Base-by-base conservation (phyloP, 2,888 invertebrate species). In the Leucoma salicis region DNA sequence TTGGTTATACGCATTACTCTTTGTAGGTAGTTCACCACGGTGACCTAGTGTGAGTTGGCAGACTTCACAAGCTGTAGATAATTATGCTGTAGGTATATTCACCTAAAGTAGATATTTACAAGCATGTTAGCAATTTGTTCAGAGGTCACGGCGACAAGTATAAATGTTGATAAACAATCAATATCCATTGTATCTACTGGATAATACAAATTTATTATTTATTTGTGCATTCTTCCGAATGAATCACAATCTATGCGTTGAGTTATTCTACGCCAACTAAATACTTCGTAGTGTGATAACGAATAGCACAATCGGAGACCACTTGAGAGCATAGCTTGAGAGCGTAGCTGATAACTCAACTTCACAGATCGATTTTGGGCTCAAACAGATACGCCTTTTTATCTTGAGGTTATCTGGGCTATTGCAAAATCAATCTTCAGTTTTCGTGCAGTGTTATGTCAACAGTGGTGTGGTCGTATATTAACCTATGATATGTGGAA, bases 351-450 rank as follows among this genome's bases (percentile, higher is more conserved):
- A 78, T 79, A 80, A 73, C 57, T 56, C 33, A 28, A 31, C 40
- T 45, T 52, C 62, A 54, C 60, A 54, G 62, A 78, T 77, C 69
- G 70, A 74, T 78, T 72, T 60, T 57, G 55, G 57, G 57, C 53
- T 53, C 56, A 59, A 52, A 57, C 60, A 53, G 70, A 73, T 76
- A 76, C 66, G 61, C 53, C 40, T 52, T 14, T 63, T 78, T 82
- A 83, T 85, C 83, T 75, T 43, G 41, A 42, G 16, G 8, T 70
- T 80, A 83, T 81, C 79, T 74, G 46, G 58, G 58, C 40, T 61
- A 53, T 74, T 74, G 70, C 73, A 63, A 71, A 76, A 74, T 70
- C 60, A 65, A 39, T 40, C 11, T 35, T 43, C 43, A 52, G 39
- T 42, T 57, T 42, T 53, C 47, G 42, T 61, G 55, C 63, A 58